A percentile compares a stretch with the other conserved stretches of the same genome.
Evolutionary conservation across 35 echinoderm and acorn worm species (phyloP).

Genomic region (Nesometra sesokonis): DNA sequence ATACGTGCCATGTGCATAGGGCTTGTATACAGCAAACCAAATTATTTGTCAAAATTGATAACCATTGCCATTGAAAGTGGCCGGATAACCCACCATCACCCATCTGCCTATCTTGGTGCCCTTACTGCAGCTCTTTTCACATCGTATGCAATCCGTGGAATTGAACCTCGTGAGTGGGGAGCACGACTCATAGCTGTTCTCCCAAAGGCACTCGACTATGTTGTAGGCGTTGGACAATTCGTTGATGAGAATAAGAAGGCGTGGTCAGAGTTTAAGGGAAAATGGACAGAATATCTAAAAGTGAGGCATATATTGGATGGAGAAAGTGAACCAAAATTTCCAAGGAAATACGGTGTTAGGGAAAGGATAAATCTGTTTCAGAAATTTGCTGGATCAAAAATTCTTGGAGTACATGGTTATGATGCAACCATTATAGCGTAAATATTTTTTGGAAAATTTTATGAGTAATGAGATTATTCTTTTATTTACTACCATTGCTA

Average conservation of each 20-base stretch:
- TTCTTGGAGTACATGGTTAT: constrained; percentile 46
- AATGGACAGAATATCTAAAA: constrained; percentile 61
- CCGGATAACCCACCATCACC: constrained; percentile 75
- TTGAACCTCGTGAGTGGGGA: constrained; percentile 70
- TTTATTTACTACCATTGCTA: too few species aligned
- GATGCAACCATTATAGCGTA: constrained; percentile 96
- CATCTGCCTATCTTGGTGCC: constrained; percentile 64
- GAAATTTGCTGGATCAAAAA: constrained; percentile 32
- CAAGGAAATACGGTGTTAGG: constrained; percentile 52
- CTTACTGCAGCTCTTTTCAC: constrained; percentile 78
- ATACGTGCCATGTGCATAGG: constrained; percentile 54
- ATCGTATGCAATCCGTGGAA: constrained; percentile 64
- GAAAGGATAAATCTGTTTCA: constrained; percentile 51
- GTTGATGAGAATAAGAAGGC: constrained; percentile 40
- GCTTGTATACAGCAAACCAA: constrained; percentile 66
- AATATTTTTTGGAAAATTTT: too few species aligned
- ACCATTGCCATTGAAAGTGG: constrained; percentile 60
- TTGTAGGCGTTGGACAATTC: constrained; percentile 44
- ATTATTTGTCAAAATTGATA: constrained; percentile 54
- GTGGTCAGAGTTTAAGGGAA: constrained; percentile 56
- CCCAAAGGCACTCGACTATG: constrained; percentile 58
- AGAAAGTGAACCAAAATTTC: constrained; percentile 71
- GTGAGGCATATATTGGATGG: constrained; percentile 69
- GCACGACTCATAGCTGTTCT: constrained; percentile 50
- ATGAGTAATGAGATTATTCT: too few species aligned